Percentiles rank a stretch among this genome's conserved stretches.
Conservation (phyloP, 1,140 invertebrate species). For the Drosophila gunungcola region DNA sequence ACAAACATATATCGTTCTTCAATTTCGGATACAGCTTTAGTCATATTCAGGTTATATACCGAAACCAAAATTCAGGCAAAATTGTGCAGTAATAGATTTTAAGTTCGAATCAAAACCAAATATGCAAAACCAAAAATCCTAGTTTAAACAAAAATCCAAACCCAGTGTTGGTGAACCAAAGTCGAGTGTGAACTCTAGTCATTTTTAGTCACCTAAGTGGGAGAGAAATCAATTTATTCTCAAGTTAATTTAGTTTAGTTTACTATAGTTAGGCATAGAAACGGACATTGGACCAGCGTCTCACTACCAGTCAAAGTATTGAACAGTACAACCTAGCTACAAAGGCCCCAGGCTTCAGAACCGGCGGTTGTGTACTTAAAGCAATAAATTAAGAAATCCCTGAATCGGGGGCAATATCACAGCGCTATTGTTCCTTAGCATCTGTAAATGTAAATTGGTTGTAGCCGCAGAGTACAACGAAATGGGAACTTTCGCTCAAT, state of each 20-base stretch:
- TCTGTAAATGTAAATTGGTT: conserved; percentile 60
- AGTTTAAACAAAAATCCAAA: conserved; percentile 59
- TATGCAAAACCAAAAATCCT: conserved; percentile 46
- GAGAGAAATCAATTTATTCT: conserved; percentile 13
- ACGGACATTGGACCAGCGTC: conserved; percentile 79
- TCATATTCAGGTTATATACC: conserved; percentile 45
- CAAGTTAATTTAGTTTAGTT: conserved; percentile 48
- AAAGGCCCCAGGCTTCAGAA: conserved; percentile 65
- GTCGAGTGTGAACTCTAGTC: conserved; percentile 84
- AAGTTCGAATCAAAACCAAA: conserved; percentile 53
- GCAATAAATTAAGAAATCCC: conserved; percentile 29
- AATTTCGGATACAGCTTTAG: conserved; percentile 60
- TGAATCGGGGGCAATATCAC: conserved; percentile 67
- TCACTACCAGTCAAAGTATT: conserved; percentile 81
- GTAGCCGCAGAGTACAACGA: conserved; percentile 79
- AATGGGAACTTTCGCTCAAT: conserved; percentile 81
- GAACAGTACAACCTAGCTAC: conserved; percentile 69
- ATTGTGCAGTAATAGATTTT: conserved; percentile 82
- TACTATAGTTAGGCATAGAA: conserved; percentile 42
- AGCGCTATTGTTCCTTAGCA: conserved; percentile 76
- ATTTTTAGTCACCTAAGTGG: conserved; percentile 68
- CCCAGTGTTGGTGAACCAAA: conserved; percentile 55
- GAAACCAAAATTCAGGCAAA: conserved; percentile 80
- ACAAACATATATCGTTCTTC: conserved; percentile 24
- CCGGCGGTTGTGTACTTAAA: conserved; percentile 81